phyloP scores from a whole-genome alignment of 2,888 invertebrate species.

The Papilio elwesi region DNA sequence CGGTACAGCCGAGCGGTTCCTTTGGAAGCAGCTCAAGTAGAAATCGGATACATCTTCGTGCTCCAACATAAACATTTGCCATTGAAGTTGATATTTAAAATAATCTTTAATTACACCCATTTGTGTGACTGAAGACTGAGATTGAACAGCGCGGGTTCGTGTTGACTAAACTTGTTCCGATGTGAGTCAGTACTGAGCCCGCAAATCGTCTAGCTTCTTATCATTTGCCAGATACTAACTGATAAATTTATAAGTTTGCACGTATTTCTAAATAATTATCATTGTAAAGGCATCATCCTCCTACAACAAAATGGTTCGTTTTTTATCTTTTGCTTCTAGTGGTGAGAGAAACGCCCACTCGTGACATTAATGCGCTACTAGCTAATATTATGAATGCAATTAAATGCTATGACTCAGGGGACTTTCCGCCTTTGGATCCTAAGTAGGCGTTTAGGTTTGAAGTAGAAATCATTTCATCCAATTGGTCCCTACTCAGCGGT shows the following conservation, averaged over 20 bases:
- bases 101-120: conserved; percentile 65
- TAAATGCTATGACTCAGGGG: no score
- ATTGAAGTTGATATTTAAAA: conserved; percentile 61
- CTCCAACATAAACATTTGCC: conserved; percentile 57
- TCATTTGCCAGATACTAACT: conserved; percentile 31
- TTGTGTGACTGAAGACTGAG: conserved; percentile 42
- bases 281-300: conserved; percentile 3
- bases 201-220: conserved; percentile 29
- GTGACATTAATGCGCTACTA: no score
- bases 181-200: conserved; percentile 20
- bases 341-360: neutral
- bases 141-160: conserved; percentile 21
- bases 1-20: conserved; percentile 59
- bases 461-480: no score
- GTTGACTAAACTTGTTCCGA: neutral
- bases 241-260: conserved; percentile 36
- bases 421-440: no score
- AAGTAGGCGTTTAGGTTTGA: no score
- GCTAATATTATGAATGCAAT: no score
- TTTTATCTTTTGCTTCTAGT: neutral
- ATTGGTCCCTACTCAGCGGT: no score
- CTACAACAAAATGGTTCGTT: neutral
- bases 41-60: conserved; percentile 65
- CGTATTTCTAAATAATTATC: conserved; percentile 8
- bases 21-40: conserved; percentile 64